Percentiles rank a stretch among this genome's conserved stretches.
These are phyloP conservation scores for Patella caerulea DNA, from an alignment of 2,888 invertebrate species.

Conservation along the genomic window DNA sequence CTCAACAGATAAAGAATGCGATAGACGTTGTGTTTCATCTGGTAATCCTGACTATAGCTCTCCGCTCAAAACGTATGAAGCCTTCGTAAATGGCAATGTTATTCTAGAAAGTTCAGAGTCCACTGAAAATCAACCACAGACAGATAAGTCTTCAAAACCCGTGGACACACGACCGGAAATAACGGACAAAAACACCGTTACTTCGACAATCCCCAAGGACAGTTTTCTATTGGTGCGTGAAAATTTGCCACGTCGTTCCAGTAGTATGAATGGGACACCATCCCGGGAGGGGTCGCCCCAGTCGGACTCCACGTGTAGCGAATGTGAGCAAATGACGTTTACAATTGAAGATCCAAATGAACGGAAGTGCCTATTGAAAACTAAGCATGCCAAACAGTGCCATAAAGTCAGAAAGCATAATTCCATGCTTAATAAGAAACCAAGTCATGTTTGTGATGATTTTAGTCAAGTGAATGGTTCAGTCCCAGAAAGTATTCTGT, in stretches of 20 bases:
- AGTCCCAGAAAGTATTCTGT: not conserved
- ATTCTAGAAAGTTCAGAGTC: not conserved
- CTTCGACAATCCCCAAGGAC: not conserved
- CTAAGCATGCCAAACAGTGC: conserved; percentile 1
- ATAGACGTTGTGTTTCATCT: not conserved
- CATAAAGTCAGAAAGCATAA: not conserved
- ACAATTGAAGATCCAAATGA: conserved; percentile 9
- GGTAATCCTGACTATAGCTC: not conserved
- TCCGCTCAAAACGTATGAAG: not conserved
- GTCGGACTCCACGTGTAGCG: not conserved
- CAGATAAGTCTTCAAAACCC: not conserved
- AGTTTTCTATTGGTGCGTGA: not conserved
- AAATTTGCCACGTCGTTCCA: not conserved
- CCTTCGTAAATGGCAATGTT: not conserved
- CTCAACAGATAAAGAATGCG: conserved; percentile 31
- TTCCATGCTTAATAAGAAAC: not conserved
- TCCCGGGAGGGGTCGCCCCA: not conserved
- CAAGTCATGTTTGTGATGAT: not conserved
- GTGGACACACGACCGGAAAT: not conserved
- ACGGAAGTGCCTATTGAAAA: conserved; percentile 9
- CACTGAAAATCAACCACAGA: not conserved
- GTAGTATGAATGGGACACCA: not conserved
- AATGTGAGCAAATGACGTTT: not conserved
- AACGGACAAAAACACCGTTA: not conserved
- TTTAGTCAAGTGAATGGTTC: not conserved